A percentile compares a stretch with the other conserved stretches of the same genome.
Evolutionary conservation across 2,888 invertebrate genomes (phyloP).

Genomic region (Cybosia mesomella): DNA sequence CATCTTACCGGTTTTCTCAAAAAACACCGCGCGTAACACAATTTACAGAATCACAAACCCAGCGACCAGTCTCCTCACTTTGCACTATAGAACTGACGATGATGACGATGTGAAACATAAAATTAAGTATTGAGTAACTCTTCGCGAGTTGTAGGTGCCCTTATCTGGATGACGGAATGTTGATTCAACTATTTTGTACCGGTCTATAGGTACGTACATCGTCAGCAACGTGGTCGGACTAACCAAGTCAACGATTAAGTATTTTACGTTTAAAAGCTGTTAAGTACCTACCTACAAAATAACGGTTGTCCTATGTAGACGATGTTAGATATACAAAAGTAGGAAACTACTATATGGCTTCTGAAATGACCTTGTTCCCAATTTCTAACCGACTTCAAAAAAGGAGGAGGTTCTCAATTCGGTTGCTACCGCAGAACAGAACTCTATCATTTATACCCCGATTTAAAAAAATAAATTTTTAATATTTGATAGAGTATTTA

Average conservation of each 20-base stretch:
- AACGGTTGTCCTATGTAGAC: not conserved
- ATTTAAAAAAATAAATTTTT: not conserved
- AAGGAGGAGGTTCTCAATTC: not conserved
- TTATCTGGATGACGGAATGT: constrained; percentile 72
- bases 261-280: not conserved
- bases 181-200: constrained; percentile 44
- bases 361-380: not conserved
- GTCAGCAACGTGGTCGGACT: constrained; percentile 38
- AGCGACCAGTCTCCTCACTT: constrained; percentile 54
- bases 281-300: not conserved
- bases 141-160: constrained; percentile 54
- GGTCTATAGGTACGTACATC: constrained; percentile 34
- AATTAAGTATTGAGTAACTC: constrained; percentile 50
- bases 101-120: constrained; percentile 49
- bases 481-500: no score
- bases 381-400: not conserved
- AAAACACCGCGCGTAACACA: constrained; percentile 46
- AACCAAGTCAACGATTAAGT: not conserved
- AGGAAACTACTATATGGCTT: not conserved
- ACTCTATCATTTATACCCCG: no score
- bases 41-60: constrained; percentile 37
- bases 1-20: constrained; percentile 63
- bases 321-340: not conserved
- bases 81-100: constrained; percentile 56
- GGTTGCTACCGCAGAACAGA: not conserved